These are phyloP conservation scores for Neomonachus schauinslandi DNA, from an alignment of 2,113 vertebrate species.

Conservation along the genomic window DNA sequence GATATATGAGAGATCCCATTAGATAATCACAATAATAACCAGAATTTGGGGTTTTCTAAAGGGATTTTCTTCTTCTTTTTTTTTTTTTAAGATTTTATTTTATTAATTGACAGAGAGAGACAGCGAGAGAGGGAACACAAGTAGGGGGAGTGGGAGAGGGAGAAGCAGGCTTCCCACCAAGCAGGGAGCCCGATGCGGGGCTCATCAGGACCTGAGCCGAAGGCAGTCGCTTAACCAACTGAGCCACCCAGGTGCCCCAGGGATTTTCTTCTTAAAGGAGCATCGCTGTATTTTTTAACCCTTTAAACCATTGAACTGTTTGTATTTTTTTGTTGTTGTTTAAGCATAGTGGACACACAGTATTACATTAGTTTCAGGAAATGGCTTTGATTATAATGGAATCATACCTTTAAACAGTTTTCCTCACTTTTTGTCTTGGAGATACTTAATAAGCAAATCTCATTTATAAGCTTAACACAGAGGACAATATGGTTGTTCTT, in stretches of 20 bases:
- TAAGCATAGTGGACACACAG: neutral
- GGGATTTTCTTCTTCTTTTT: neutral
- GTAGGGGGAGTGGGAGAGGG: too few species aligned
- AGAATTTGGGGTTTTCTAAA: neutral
- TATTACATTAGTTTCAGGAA: neutral
- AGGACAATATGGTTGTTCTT: neutral
- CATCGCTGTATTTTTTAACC: neutral
- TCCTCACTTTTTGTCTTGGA: constrained; percentile 24
- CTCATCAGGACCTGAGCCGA: too few species aligned
- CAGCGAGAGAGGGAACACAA: too few species aligned
- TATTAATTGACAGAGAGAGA: too few species aligned
- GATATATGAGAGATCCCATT: neutral
- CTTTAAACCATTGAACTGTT: neutral
- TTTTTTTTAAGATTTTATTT: too few species aligned
- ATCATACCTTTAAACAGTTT: constrained; percentile 5
- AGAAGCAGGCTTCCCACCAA: too few species aligned
- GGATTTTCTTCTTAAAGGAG: constrained; percentile 41
- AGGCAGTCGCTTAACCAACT: too few species aligned
- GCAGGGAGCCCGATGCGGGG: too few species aligned
- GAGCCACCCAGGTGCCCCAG: neutral
- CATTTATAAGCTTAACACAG: neutral
- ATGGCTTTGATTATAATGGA: neutral
- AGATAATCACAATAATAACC: neutral
- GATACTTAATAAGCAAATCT: constrained; percentile 22
- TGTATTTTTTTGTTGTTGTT: neutral